Evolutionary conservation across 2,888 invertebrate genomes (phyloP), one percentile per base, ranked within the genome.

Genomic region (Lochmaea capreae): DNA sequence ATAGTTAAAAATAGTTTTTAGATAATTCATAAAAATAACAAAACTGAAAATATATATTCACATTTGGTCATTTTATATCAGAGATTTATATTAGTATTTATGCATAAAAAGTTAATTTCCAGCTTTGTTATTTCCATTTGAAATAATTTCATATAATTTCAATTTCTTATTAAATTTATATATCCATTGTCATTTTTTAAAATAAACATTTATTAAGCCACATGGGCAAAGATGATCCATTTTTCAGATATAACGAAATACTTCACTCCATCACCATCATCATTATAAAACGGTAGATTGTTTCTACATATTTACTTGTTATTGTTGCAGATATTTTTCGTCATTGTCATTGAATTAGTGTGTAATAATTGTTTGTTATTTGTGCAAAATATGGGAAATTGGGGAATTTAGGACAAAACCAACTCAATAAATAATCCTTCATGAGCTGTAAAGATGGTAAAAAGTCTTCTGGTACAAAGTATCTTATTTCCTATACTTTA

Each of bases 221-320:
- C 54, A 54, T 18, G 16, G 54, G 52, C 18, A 54, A 54, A 54
- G 54, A 18, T 54, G 9, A 18, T 42, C 33, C 46, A 65, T 52
- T 49, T 46, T 65, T 65, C 52, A 65, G 46, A 49, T 46, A 46
- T 22, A 49, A 18, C 10, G 54, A 54, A 54, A 54, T 16, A 54
- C 16, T 18, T 26, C 22, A 26, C 16, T 43, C 46, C 46, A 46
- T 65, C 43, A 62, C 22, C 62, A 62, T 43, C 52, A 46, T 65
- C 65, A 52, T 43, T n/a, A 43, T 16, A 43, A 65, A 16, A 65
- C 65, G 52, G 65, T 65, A 65, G 39, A 42, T 6, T 26, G 43
- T 12, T 39, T 39, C n/a, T 8, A 9, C 33, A 6, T 39, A 54
- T 43, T 43, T 43, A 11, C 5, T 16, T 57, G 22, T 57, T 57